These are phyloP conservation scores for Leuciscus waleckii DNA, from an alignment of 2,797 vertebrate genomes.

Conservation along the genomic window DNA sequence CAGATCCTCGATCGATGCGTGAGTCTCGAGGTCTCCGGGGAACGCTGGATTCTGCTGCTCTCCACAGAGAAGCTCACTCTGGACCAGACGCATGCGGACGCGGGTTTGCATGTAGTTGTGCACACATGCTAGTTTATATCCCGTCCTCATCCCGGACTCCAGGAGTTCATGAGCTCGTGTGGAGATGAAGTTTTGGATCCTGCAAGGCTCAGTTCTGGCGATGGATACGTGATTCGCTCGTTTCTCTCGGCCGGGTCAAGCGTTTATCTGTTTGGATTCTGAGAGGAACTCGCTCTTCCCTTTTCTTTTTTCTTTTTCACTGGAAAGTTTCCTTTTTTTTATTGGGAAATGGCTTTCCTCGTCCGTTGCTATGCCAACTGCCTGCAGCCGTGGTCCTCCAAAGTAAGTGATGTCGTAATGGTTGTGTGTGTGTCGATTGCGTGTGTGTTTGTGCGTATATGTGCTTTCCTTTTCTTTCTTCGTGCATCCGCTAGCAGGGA, in stretches of 20 bases:
- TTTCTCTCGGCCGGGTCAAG: background rate
- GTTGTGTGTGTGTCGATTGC: constrained; percentile 65
- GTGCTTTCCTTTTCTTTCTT: constrained; percentile 42
- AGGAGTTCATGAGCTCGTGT: background rate
- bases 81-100: background rate
- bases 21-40: constrained; percentile 84
- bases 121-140: background rate
- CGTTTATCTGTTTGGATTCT: background rate
- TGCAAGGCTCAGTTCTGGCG: constrained; percentile 2
- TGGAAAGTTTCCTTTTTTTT: constrained; percentile 84
- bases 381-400: constrained; percentile 98
- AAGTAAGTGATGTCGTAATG: constrained; percentile 94
- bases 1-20: constrained; percentile 87
- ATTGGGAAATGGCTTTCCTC: constrained; percentile 96
- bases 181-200: constrained; percentile 1
- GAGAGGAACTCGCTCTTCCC: constrained; percentile 16
- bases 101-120: background rate
- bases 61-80: background rate
- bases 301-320: constrained; percentile 61
- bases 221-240: background rate
- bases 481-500: constrained; percentile 4
- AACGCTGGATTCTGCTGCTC: constrained; percentile 31
- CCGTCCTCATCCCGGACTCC: background rate
- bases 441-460: constrained; percentile 39
- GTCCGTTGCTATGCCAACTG: constrained; percentile 99